These are phyloP conservation scores for Ophion ventricosus DNA, from an alignment of 2,888 invertebrate genomes.

Conservation along the genomic window DNA sequence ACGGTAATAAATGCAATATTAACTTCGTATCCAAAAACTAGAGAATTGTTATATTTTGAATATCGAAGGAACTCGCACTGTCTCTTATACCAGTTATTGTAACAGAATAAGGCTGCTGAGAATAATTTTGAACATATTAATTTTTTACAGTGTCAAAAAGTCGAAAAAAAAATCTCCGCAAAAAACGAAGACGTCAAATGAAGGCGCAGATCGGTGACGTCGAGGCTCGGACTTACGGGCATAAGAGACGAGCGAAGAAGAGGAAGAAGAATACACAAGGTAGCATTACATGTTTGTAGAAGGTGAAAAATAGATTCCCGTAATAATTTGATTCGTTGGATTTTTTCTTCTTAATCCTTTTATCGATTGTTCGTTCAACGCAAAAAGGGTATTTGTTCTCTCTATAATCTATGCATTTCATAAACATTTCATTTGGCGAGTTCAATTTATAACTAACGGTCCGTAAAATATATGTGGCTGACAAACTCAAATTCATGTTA, in stretches of 20 bases:
- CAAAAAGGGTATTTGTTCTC: neutral
- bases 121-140: conserved; percentile 3
- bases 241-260: conserved; percentile 6
- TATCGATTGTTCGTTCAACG: neutral
- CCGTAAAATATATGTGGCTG: neutral
- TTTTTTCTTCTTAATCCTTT: neutral
- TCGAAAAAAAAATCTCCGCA: no score
- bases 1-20: conserved; percentile 12
- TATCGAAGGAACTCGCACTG: neutral
- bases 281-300: no score
- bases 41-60: neutral
- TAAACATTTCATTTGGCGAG: neutral
- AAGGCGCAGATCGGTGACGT: neutral
- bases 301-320: conserved; percentile 18
- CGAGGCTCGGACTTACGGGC: neutral
- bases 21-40: neutral
- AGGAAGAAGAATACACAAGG: neutral
- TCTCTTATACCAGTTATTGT: neutral
- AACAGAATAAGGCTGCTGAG: conserved; percentile 4
- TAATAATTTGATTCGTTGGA: neutral
- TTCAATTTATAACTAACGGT: neutral
- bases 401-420: neutral
- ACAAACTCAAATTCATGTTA: neutral
- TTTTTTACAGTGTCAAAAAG: no score
- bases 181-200: neutral